Base-by-base conservation (phyloP, 2,113 vertebrate species). In the Podilymbus podiceps region DNA sequence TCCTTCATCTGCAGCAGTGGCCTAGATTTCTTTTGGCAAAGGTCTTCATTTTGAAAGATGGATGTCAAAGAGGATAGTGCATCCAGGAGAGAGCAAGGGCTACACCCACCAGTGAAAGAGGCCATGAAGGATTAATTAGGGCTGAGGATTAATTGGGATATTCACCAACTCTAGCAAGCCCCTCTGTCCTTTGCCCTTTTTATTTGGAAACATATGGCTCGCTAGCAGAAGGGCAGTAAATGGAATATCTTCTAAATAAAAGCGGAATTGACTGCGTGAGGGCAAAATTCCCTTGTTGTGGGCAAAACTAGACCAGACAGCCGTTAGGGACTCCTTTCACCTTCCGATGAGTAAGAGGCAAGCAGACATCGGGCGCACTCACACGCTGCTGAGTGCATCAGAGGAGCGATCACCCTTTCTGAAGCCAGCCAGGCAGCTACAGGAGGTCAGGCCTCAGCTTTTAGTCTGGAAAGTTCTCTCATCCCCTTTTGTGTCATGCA, bases 321-420 rank as follows among this genome's bases (percentile, higher is more conserved):
- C 60, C 52, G 7, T 3, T 28, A 56, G 44, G 38, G 52, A 22
- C 25, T 62, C 40, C 35, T 83, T 74, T 67, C 68, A 47, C 52
- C 44, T 59, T 81, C 60, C 35, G 12, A 46, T 15, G 8, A 17
- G 28, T 16, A 1, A 17, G 52, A 30, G 47, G 12, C 59, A 44
- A 6, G 2, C 55, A 42, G 72, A 13, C 18, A 46, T 23, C 22
- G 85, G 12, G 19, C 21, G 49, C 75, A 50, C 46, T 44, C 73
- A 50, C 7, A 19, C 24, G 3, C 42, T 58, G 44, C 2, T 42
- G n/a, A 46, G 60, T 66, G 20, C 0, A 0, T 63, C 63, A 78
- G 47, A 64, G 49, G 12, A 90, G 52, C 3, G 0, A 2, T 44
- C n/a, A 63, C 47, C 28, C 47, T 60, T 60, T 59, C 64, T 14